Conservation (phyloP, 2,113 vertebrate genomes). For the Brachyhypopomus gauderio region DNA sequence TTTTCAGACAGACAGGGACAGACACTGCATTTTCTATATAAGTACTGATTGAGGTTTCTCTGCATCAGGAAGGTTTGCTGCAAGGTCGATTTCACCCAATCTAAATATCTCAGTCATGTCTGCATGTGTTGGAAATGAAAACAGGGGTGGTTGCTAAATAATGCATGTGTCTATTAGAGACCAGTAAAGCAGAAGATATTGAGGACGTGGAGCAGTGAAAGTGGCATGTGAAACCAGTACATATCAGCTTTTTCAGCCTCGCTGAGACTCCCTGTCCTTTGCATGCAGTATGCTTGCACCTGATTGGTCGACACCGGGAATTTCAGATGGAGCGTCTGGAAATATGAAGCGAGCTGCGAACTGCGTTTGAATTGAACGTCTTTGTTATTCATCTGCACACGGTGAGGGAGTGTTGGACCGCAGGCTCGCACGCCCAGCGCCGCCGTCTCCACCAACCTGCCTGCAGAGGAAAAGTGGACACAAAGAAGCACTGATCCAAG, state of each 20-base stretch:
- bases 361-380: background rate
- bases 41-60: background rate
- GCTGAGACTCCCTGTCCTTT: background rate
- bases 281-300: background rate
- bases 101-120: conserved; percentile 43
- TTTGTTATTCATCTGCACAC: background rate
- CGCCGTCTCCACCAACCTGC: background rate
- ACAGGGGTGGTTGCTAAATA: conserved; percentile 51
- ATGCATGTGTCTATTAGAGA: conserved; percentile 56
- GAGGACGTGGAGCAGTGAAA: conserved; percentile 23
- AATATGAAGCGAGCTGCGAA: background rate
- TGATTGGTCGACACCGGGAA: background rate
- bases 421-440: background rate
- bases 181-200: conserved; percentile 25
- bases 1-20: background rate
- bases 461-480: background rate
- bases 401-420: background rate
- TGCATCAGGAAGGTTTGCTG: background rate
- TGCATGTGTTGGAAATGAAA: conserved; percentile 30
- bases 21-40: background rate
- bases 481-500: background rate
- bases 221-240: background rate
- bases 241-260: background rate
- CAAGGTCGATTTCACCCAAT: conserved; percentile 29
- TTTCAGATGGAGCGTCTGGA: background rate